Evolutionary conservation across 2,113 vertebrate genomes (phyloP).

Genomic region (Pluvianellus socialis): DNA sequence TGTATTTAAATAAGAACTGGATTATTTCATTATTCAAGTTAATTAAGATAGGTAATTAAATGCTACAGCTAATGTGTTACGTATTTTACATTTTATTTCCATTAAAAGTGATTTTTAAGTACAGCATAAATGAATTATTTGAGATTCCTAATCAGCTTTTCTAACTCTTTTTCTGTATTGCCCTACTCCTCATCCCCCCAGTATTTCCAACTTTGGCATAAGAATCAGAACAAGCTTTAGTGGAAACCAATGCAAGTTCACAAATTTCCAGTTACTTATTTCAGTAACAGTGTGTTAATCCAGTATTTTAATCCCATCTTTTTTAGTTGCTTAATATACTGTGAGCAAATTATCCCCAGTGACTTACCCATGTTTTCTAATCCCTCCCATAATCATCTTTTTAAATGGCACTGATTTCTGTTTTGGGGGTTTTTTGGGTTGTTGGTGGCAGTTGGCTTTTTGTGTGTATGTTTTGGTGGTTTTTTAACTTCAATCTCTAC

Average conservation of each 20-base stretch:
- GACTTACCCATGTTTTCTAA: neutral
- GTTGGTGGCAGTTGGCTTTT: neutral
- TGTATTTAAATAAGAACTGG: neutral
- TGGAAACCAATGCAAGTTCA: neutral
- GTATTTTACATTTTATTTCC: constrained; percentile 21
- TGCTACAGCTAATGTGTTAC: neutral
- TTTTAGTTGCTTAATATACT: neutral
- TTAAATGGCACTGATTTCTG: neutral
- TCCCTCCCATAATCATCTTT: neutral
- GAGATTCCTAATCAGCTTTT: neutral
- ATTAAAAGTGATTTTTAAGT: neutral
- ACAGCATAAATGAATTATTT: neutral
- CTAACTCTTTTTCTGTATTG: neutral
- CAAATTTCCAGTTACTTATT: neutral
- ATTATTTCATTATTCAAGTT: constrained; percentile 45
- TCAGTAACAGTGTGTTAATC: neutral
- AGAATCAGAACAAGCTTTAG: neutral
- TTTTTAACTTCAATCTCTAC: neutral
- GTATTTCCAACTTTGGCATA: neutral
- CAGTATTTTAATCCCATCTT: neutral
- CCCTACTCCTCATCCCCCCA: neutral
- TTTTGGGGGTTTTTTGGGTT: neutral
- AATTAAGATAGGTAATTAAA: constrained; percentile 43
- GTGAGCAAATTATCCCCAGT: neutral
- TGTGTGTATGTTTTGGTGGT: neutral